Conservation (phyloP, 2,113 vertebrate genomes). For the Melanotaenia duboulayi region DNA sequence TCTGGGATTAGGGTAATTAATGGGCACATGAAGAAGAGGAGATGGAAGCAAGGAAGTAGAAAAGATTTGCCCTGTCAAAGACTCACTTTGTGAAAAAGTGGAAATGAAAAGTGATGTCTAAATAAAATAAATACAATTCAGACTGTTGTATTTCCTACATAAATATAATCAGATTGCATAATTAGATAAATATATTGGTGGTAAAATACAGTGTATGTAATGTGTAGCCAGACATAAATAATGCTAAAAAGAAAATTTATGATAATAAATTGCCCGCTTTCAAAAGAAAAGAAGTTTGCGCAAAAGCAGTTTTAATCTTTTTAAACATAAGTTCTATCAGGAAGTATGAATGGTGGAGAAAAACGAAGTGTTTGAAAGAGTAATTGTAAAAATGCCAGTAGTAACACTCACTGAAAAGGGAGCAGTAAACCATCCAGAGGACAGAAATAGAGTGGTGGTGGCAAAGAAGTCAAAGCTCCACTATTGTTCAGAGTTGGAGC, state of each 20-base stretch:
- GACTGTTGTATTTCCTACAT: neutral
- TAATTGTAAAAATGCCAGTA: neutral
- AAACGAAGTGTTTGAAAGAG: conserved; percentile 1
- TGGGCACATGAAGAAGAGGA: conserved; percentile 7
- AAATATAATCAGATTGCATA: neutral
- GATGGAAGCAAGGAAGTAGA: conserved; percentile 1
- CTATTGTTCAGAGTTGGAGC: conserved; percentile 40
- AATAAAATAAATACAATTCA: neutral
- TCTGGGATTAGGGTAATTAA: conserved; percentile 1
- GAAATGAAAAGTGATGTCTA: neutral
- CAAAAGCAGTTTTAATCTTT: no score
- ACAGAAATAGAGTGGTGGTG: neutral
- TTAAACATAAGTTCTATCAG: no score
- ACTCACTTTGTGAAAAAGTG: neutral
- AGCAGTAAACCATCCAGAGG: no score
- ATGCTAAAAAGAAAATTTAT: no score
- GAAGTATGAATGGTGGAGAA: neutral
- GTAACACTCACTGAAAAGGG: no score
- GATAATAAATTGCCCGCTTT: no score
- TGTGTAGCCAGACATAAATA: no score
- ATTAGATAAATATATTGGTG: neutral
- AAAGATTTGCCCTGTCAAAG: neutral
- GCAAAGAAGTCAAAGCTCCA: conserved; percentile 36
- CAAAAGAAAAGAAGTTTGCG: no score
- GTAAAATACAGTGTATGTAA: no score